Base-by-base conservation (phyloP, 2,888 invertebrate species). In the Atethmia centrago region DNA sequence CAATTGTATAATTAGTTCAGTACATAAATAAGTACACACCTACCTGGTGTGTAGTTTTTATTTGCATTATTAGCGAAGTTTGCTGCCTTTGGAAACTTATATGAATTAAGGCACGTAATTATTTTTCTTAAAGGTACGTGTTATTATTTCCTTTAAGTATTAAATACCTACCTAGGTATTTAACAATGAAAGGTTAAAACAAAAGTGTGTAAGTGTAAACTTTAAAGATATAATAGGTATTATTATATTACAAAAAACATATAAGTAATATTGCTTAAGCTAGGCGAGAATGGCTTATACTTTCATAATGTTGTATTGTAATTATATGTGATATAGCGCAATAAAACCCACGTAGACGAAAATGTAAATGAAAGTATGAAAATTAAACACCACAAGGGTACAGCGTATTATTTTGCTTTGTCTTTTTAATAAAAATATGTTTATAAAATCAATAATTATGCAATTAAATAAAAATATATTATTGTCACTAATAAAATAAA, bases 121-220 rank as follows among this genome's bases (percentile, higher is more conserved):
- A 31, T 49, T 51, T 58, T 14, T 42, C n/a, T 36, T 36, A 42
- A 14, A 45, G 1, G 31, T 63, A 51, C 65, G 45, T 74, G 31
- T 74, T 74, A 1, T 31, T 51, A 51, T 64, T 55, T 19, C 0
- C 16, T n/a, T 49, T 49, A n/a, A n/a, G n/a, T n/a, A 64, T 31
- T 49, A n/a, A n/a, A 64, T 49, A 7, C 45, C 21, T 28, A 47
- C 9, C 25, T 28, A 21, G 16, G 9, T 47, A 49, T 4, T 31
- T 47, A n/a, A n/a, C 5, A 31, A 21, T 47, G 28, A 1, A 16
- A 63, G 16, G 16, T 47, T 31, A 47, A 21, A 16, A 47, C 47
- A 49, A 62, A 62, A 47, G n/a, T 64, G n/a, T n/a, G 5, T 31
- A n/a, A 31, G 40, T n/a, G 31, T n/a, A 49, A 36, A 49, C 5